Evolutionary conservation across 2,888 invertebrate genomes (phyloP), one percentile per base, ranked within the genome.

Genomic region (Priocnemis perturbator): DNA sequence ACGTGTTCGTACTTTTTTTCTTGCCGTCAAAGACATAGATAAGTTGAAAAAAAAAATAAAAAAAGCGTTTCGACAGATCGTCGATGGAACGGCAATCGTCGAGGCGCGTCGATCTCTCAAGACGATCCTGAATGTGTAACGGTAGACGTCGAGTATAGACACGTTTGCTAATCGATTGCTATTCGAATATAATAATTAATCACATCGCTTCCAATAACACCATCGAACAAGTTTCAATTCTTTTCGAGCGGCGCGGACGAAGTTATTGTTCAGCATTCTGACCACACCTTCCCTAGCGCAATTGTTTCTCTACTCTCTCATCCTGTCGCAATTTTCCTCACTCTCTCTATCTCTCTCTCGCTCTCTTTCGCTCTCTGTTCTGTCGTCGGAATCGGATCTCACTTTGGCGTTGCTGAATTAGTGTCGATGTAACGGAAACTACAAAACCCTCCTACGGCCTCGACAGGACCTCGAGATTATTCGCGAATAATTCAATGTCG

Each of bases 151-250:
- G 82, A 85, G 79, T 83, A 78, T 77, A 80, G 78, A 83, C 84
- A 84, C 83, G 74, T 65, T 73, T 73, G 60, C 64, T 68, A 78
- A 74, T 76, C 72, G 71, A 69, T 76, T 59, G 70, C 75, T 74
- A 73, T 69, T 74, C 77, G 73, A 79, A 77, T 82, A 75, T 76
- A 78, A 37, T 37, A 37, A 77, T 80, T 75, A 82, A 79, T 79
- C 71, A 69, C 67, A 77, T 79, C 72, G 64, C 71, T 60, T 74
- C 67, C 61, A 71, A 73, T 67, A 76, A 69, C 59, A 56, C 77
- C 78, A 88, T 88, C 88, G 88, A 88, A 88, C 88, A 88, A 88
- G 88, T 87, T 88, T 88, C 88, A 87, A 88, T 88, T 88, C 88
- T 82, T 37, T 73, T 68, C 77, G 82, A 85, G 83, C 77, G 81